Evolutionary conservation across 2,797 vertebrate species (phyloP).

Genomic region (Lacerta viridis): DNA sequence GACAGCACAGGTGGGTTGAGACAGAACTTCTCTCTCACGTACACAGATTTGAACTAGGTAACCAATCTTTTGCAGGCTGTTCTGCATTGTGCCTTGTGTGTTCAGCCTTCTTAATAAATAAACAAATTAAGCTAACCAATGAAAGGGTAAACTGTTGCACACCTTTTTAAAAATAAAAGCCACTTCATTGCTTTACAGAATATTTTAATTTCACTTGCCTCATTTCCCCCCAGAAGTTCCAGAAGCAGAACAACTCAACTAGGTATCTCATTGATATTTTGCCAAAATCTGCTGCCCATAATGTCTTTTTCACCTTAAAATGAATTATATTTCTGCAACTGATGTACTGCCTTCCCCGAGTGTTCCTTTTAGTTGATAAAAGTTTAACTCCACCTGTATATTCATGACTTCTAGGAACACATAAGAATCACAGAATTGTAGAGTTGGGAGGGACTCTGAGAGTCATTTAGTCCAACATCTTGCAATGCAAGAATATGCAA

Average conservation of each 20-base stretch:
- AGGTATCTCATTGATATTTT: slow-evolving; percentile 74
- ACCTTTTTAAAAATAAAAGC: slow-evolving; percentile 1
- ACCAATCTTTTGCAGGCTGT: neutral
- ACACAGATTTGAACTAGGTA: neutral
- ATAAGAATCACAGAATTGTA: neutral
- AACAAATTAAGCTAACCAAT: too few relatives aligned
- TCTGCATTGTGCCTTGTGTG: neutral
- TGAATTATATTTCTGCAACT: slow-evolving; percentile 60
- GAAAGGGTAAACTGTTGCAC: neutral
- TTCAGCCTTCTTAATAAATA: neutral
- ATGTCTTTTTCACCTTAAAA: slow-evolving; percentile 33
- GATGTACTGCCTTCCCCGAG: slow-evolving; percentile 58
- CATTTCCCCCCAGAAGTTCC: slow-evolving; percentile 71
- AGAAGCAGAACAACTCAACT: slow-evolving; percentile 75
- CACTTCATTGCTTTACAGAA: slow-evolving; percentile 66
- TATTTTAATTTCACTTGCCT: slow-evolving; percentile 75
- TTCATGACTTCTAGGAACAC: slow-evolving; percentile 37
- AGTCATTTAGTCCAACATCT: too few relatives aligned
- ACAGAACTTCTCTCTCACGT: neutral
- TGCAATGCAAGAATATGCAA: too few relatives aligned
- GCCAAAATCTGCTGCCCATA: slow-evolving; percentile 67
- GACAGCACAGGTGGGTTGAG: too few relatives aligned
- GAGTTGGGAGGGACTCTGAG: too few relatives aligned
- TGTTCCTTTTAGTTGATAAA: slow-evolving; percentile 47
- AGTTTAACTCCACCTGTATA: slow-evolving; percentile 13